A percentile compares a stretch with the other conserved stretches of the same genome.
These are phyloP conservation scores for Pogona vitticeps DNA, from an alignment of 2,113 vertebrate genomes.

Conservation along the genomic window DNA sequence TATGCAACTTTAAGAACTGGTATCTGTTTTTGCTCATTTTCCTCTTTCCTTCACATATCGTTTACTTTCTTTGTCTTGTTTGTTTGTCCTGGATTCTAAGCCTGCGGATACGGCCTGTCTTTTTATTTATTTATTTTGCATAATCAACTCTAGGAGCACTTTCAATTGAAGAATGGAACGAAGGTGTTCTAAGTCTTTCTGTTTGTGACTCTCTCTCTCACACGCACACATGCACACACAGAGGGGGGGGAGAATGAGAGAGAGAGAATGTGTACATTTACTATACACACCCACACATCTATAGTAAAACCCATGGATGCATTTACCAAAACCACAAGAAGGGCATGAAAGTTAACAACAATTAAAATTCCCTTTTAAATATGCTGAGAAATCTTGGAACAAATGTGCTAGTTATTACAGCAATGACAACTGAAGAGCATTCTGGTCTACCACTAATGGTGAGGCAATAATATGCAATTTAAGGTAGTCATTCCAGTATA, in stretches of 20 bases:
- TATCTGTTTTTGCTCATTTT: not conserved
- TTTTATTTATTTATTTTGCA: too few relatives aligned
- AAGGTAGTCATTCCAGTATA: constrained; percentile 11
- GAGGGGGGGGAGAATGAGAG: not conserved
- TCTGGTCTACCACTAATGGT: not conserved
- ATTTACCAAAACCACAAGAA: not conserved
- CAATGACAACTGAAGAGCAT: not conserved
- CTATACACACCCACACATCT: not conserved
- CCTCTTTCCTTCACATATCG: not conserved
- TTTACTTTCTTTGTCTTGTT: not conserved
- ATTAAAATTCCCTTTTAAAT: not conserved
- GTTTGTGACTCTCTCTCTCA: too few relatives aligned
- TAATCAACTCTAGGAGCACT: too few relatives aligned
- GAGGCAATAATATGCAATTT: not conserved
- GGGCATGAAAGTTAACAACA: not conserved
- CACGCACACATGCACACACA: too few relatives aligned
- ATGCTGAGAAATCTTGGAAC: not conserved
- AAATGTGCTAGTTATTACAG: not conserved
- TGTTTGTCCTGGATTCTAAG: not conserved
- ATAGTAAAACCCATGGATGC: not conserved
- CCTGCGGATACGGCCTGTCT: not conserved
- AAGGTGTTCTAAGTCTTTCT: not conserved
- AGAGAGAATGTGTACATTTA: not conserved
- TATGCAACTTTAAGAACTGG: not conserved
- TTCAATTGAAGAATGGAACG: too few relatives aligned